Base-by-base conservation (phyloP, 1,140 invertebrate genomes). In the Zaprionus taronus region DNA sequence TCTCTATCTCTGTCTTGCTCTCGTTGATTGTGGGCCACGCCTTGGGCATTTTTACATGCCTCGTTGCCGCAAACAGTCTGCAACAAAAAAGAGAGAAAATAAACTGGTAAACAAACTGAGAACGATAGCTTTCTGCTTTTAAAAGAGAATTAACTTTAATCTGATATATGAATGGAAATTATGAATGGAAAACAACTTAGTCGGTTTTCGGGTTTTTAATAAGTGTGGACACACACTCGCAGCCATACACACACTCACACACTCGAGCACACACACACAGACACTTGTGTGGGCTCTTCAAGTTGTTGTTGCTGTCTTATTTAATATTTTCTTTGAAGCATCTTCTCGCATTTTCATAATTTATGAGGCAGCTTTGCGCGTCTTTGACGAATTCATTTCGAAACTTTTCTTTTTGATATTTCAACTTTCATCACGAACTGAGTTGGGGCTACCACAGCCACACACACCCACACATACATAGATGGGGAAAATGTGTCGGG, bases 271-370 rank as follows among this genome's bases (percentile, higher is more conserved):
- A 49, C 47, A 49, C 47, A 5, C 44, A n/a, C 31, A 22, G 4
- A 20, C 34, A 20, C 22, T 11, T 51, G 22, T 11, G 12, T 5
- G 6, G 2, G 15, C 1, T 9, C 3, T n/a, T 2, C 38, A 5
- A 41, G 41, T 17, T 68, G 17, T 44, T 72, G 34, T 31, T 53
- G 36, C 41, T 22, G 47, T 68, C 70, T 80, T 62, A 80, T 86
- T 83, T 63, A 34, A 60, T 55, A 83, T 70, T 65, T 87, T 11
- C 72, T 87, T 86, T 86, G 80, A 83, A 63, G 60, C 38, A 44
- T n/a, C 34, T 38, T 20, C 34, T 31, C 22, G 31, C 41, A 60
- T 68, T 66, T 87, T 70, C 72, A 80, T 87, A 80, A 87, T 87
- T 78, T 80, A 87, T 87, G 67, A 73, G 63, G 60, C 72, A 77